A percentile compares a stretch with the other conserved stretches of the same genome.
phyloP scores from a whole-genome alignment of 2,888 invertebrate genomes.

The Stenolophus ochropezus region DNA sequence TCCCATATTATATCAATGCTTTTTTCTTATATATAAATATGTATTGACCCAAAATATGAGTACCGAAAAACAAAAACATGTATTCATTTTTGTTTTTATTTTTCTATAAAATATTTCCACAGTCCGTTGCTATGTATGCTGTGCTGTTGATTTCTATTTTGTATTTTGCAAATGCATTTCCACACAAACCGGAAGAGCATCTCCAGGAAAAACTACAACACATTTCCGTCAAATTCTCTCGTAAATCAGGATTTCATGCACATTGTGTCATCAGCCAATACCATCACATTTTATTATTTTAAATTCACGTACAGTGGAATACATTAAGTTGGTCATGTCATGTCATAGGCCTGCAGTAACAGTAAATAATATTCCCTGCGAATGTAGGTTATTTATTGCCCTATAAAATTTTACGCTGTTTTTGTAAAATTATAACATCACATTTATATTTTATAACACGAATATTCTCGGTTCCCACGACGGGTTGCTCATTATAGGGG shows the following conservation, averaged over 20 bases:
- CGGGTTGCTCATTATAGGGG: background rate
- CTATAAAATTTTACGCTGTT: background rate
- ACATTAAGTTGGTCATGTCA: background rate
- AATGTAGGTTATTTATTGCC: background rate
- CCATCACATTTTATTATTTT: conserved; percentile 41
- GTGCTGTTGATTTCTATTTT: background rate
- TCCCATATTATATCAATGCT: too few relatives aligned
- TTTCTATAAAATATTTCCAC: too few relatives aligned
- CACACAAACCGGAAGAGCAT: background rate
- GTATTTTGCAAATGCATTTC: background rate
- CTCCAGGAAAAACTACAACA: conserved; percentile 5
- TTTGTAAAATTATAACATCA: background rate
- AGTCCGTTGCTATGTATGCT: background rate
- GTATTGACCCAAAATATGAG: too few relatives aligned
- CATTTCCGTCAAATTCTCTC: background rate
- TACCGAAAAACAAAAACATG: too few relatives aligned
- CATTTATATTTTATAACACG: background rate
- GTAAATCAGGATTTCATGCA: conserved; percentile 25
- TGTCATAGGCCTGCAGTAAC: background rate
- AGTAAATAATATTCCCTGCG: background rate
- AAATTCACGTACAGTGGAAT: conserved; percentile 1
- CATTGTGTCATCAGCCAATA: background rate
- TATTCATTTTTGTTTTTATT: background rate
- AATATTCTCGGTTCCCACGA: background rate
- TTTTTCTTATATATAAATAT: too few relatives aligned